These are phyloP conservation scores for Ammodytes dubius DNA, from an alignment of 2,113 vertebrate species.

Conservation along the genomic window DNA sequence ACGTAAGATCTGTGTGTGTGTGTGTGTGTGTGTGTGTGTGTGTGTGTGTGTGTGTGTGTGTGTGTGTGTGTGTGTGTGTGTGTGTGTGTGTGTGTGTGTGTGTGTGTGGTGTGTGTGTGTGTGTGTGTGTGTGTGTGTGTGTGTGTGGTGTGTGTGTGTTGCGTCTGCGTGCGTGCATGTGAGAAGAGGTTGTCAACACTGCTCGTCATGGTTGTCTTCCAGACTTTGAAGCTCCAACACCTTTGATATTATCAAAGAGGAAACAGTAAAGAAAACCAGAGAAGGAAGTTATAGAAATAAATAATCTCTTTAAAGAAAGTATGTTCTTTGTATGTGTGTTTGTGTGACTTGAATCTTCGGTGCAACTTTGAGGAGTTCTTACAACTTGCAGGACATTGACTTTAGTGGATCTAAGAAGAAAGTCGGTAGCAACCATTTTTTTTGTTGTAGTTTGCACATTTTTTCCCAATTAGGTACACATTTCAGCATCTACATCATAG, in stretches of 20 bases:
- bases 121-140: not conserved
- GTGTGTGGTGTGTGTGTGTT: not conserved
- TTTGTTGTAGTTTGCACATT: too few relatives aligned
- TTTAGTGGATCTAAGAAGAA: not conserved
- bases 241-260: slow-evolving; percentile 45
- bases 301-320: slow-evolving; percentile 17
- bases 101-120: not conserved
- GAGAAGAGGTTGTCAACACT: slow-evolving; percentile 6
- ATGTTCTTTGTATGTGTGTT: slow-evolving; percentile 17
- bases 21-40: not conserved
- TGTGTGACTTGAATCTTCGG: slow-evolving; percentile 10
- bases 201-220: slow-evolving; percentile 25
- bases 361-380: slow-evolving; percentile 18
- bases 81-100: slow-evolving; percentile 14
- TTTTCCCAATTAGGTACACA: too few relatives aligned
- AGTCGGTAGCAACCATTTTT: not conserved
- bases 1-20: slow-evolving; percentile 36
- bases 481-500: too few relatives aligned
- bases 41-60: slow-evolving; percentile 8
- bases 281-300: slow-evolving; percentile 33
- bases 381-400: not conserved
- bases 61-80: not conserved
- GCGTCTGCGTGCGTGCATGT: not conserved
- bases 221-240: slow-evolving; percentile 13
- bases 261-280: slow-evolving; percentile 21